Base-by-base conservation (phyloP, 1,140 invertebrate species). In the Myzus persicae region DNA sequence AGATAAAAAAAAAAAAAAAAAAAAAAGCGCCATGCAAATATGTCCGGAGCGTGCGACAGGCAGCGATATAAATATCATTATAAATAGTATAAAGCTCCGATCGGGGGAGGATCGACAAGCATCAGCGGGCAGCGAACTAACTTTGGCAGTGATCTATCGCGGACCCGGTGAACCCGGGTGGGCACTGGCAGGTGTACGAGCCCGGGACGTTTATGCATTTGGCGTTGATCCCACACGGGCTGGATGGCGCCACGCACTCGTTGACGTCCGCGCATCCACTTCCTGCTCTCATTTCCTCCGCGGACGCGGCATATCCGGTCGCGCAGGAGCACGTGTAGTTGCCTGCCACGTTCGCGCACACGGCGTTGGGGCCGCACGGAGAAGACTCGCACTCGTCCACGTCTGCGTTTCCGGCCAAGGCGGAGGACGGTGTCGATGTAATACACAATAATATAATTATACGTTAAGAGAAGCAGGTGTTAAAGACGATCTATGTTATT, bases 141-240 rank as follows among this genome's bases (percentile, higher is more conserved):
- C 98, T 98, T 96, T 98, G 97, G 95, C 97, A 97, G 94, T 96
- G 96, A 42, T 96, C 96, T 94, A 96, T 95, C 94, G 96, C 96
- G 95, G 97, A 96, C 94, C 96, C 96, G 42, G 95, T 94, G 94
- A 96, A 96, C 81, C 96, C 97, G 94, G 96, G 95, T 24, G 96
- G 97, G 95, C 97, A 98, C 94, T 96, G 95, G 95, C 97, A 98
- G 94, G 96, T 96, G 95, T 96, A 97, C 93, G 97, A 97, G 93
- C 97, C 97, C 94, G 96, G 96, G 93, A 96, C 96, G 96, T 98
- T 98, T 95, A 96, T 96, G 95, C 97, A 98, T 95, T 96, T 96
- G 94, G 97, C 97, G 95, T 96, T 96, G 94, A 96, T 95, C 94
- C 97, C 97, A 95, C 97, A 98, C 94, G 96, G 96, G 94, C 96